Conservation (phyloP, 2,113 vertebrate species). For the Lophura nycthemera region DNA sequence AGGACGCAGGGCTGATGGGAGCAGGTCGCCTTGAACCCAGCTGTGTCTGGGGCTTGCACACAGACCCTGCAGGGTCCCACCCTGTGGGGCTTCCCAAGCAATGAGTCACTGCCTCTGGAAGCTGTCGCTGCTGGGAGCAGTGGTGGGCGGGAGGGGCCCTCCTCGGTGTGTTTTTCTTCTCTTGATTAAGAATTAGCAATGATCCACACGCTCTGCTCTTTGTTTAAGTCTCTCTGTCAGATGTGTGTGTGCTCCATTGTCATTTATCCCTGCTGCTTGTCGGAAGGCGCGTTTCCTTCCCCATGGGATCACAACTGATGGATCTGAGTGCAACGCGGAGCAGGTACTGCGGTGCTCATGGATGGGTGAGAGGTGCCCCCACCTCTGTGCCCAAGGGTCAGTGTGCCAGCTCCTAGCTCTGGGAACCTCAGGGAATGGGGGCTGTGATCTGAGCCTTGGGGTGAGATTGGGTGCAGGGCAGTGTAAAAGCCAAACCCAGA, state of each 20-base stretch:
- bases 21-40: background rate
- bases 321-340: background rate
- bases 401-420: background rate
- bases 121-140: background rate
- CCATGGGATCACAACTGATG: accelerated
- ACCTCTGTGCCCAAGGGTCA: no score
- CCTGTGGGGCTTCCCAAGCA: background rate
- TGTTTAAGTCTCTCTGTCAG: background rate
- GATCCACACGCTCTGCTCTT: background rate
- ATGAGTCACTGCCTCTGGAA: background rate
- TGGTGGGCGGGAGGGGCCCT: background rate
- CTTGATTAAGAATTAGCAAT: background rate
- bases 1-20: background rate
- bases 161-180: background rate
- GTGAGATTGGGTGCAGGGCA: no score
- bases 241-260: accelerated
- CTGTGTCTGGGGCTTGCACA: background rate
- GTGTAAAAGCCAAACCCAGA: no score
- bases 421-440: background rate
- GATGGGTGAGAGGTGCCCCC: no score
- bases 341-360: no score
- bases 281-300: background rate
- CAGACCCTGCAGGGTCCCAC: background rate
- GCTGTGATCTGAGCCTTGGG: background rate
- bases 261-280: background rate